These are phyloP conservation scores for Sminthurinus aureus DNA, from an alignment of 2,888 invertebrate species.

Conservation along the genomic window DNA sequence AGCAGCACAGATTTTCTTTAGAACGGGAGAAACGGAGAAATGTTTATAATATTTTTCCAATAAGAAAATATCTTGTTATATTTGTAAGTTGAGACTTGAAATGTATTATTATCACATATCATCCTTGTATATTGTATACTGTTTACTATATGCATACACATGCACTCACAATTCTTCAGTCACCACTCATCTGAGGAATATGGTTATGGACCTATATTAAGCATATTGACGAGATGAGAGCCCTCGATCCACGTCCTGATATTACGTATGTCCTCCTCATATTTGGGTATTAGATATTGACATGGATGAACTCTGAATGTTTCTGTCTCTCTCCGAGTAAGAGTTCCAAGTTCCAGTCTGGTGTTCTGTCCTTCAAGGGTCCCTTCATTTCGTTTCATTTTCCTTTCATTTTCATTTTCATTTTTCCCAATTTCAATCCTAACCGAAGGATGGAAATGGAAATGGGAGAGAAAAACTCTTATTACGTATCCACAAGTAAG, in stretches of 20 bases:
- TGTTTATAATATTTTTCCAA: conserved; percentile 33
- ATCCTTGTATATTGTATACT: too few species aligned
- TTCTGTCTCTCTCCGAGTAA: neutral
- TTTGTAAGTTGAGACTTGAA: conserved; percentile 38
- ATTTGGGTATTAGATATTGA: too few species aligned
- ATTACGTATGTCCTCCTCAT: too few species aligned
- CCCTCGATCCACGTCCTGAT: too few species aligned
- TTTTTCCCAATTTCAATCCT: neutral
- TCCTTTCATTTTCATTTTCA: neutral
- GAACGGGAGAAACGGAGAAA: neutral
- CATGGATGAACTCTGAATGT: neutral
- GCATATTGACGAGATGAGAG: neutral
- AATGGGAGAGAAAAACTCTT: conserved; percentile 8
- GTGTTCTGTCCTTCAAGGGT: conserved; percentile 40
- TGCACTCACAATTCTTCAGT: neutral
- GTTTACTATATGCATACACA: too few species aligned
- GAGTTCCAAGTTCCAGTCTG: conserved; percentile 7
- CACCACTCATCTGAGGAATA: neutral
- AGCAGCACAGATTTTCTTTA: neutral
- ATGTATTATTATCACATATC: conserved; percentile 31
- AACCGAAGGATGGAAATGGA: conserved; percentile 9
- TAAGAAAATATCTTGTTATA: conserved; percentile 15
- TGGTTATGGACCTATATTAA: neutral
- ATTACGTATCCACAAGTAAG: conserved; percentile 6
- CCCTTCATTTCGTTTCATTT: conserved; percentile 23